Conservation (phyloP, 2,888 invertebrate genomes). For the Anoplius nigerrimus region DNA sequence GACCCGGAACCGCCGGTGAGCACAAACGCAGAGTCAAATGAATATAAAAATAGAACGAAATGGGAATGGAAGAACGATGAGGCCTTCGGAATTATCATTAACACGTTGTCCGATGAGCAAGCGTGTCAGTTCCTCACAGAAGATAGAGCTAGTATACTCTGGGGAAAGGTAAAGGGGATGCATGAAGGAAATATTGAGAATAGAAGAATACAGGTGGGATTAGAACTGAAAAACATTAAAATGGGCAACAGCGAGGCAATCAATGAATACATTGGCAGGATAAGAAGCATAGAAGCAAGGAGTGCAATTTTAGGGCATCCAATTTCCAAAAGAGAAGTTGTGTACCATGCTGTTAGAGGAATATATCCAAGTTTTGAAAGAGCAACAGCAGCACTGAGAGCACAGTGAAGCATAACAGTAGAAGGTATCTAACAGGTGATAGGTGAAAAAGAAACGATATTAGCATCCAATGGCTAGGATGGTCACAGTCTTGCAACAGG, state of each 20-base stretch:
- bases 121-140: too few species aligned
- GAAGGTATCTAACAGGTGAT: constrained; percentile 11
- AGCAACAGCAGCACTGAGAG: constrained; percentile 3
- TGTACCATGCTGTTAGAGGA: constrained; percentile 9
- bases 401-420: background rate
- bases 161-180: too few species aligned
- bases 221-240: constrained; percentile 17
- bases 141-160: too few species aligned
- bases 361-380: constrained; percentile 7
- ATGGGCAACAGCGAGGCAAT: constrained; percentile 8
- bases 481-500: too few species aligned
- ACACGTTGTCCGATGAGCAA: too few species aligned
- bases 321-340: constrained; percentile 3
- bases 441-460: constrained; percentile 1
- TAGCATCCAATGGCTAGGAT: too few species aligned
- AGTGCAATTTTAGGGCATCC: constrained; percentile 12
- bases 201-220: constrained; percentile 10
- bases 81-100: too few species aligned
- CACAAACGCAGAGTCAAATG: too few species aligned
- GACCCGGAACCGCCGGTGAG: too few species aligned
- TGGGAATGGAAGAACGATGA: too few species aligned
- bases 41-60: too few species aligned
- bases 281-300: constrained; percentile 10
- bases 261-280: constrained; percentile 9
- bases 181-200: too few species aligned